These are phyloP conservation scores for Staurois parvus DNA, from an alignment of 2,797 vertebrate genomes.

Conservation along the genomic window DNA sequence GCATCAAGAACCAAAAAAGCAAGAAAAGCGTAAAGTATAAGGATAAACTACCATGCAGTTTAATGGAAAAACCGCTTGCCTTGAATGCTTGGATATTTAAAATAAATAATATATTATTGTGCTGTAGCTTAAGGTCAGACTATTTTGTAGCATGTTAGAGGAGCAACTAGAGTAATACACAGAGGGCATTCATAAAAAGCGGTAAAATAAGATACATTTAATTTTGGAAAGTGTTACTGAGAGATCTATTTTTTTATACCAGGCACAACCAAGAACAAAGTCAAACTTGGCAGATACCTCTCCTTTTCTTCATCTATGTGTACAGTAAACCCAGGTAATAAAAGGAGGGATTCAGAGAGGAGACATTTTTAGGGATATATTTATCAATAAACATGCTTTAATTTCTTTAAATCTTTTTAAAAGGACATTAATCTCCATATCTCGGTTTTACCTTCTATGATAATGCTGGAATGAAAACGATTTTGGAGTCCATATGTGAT, in stretches of 20 bases:
- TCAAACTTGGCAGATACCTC: background rate
- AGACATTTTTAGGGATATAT: too few species aligned
- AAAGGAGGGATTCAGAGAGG: too few species aligned
- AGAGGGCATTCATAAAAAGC: background rate
- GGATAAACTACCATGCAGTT: background rate
- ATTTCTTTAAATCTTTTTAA: too few species aligned
- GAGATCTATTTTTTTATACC: background rate
- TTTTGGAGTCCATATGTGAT: too few species aligned
- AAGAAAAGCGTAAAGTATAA: background rate
- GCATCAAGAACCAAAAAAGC: background rate
- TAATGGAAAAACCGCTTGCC: too few species aligned
- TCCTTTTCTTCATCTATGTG: background rate
- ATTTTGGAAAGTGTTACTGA: conserved; percentile 12
- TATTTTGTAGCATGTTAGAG: background rate
- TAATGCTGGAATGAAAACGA: too few species aligned
- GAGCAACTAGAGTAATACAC: background rate
- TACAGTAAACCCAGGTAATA: background rate
- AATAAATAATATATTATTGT: background rate
- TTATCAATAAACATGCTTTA: too few species aligned
- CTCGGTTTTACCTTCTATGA: too few species aligned
- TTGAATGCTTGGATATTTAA: background rate
- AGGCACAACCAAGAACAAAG: background rate
- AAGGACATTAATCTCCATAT: too few species aligned
- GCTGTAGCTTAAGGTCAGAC: background rate
- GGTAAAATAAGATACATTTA: background rate